Conservation (phyloP, 1,140 invertebrate species). For the Cotesia typhae region DNA sequence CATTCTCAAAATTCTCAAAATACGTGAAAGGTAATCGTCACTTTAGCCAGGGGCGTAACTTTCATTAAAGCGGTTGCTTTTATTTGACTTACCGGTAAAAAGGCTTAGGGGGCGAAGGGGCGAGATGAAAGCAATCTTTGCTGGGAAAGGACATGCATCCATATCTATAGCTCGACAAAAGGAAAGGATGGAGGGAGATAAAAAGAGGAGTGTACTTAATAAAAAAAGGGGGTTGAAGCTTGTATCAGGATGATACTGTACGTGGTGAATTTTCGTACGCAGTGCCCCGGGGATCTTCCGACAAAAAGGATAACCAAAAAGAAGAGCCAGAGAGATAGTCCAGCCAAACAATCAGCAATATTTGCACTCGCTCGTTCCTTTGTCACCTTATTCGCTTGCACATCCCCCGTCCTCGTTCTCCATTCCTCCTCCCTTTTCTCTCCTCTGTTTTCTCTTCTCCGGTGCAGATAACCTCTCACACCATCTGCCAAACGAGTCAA, state of each 20-base stretch:
- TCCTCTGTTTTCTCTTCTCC: conserved; percentile 6
- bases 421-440: not conserved
- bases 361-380: conserved; percentile 36
- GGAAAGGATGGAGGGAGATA: not conserved
- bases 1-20: conserved; percentile 18
- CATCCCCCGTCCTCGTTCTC: not conserved
- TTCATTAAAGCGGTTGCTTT: conserved; percentile 36
- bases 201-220: not conserved
- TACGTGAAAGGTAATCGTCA: conserved; percentile 33
- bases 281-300: conserved; percentile 15
- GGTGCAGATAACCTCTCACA: no score
- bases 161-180: not conserved
- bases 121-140: conserved; percentile 37
- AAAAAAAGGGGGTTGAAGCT: no score
- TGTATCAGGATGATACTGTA: conserved; percentile 13
- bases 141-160: conserved; percentile 4
- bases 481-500: conserved; percentile 13
- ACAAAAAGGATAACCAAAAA: not conserved
- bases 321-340: conserved; percentile 27
- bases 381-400: conserved; percentile 18
- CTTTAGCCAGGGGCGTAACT: conserved; percentile 30
- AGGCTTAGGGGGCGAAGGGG: conserved; percentile 14
- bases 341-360: conserved; percentile 38
- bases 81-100: conserved; percentile 36
- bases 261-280: conserved; percentile 33